Conservation (phyloP, 2,113 vertebrate species). For the Boulengeromyrus knoepffleri region DNA sequence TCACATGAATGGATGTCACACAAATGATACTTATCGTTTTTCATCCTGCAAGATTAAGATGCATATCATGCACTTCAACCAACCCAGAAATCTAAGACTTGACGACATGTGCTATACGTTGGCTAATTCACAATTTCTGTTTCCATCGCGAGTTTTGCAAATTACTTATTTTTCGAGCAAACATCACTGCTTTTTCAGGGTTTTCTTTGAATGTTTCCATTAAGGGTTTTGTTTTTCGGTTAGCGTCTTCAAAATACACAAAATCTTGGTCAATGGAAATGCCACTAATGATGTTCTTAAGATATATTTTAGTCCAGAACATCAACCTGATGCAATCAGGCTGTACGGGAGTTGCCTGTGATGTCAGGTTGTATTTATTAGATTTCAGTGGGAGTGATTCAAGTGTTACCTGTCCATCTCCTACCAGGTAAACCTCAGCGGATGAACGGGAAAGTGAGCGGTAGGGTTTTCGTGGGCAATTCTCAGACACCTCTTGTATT, state of each 20-base stretch:
- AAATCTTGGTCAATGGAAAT: not conserved
- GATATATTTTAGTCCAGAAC: not conserved
- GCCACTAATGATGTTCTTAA: not conserved
- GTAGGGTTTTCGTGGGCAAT: conserved; percentile 72
- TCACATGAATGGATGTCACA: not conserved
- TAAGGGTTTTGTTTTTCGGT: too few species aligned
- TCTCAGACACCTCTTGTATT: conserved; percentile 63
- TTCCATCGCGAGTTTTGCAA: not conserved
- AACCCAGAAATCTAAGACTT: not conserved
- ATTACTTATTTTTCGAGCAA: not conserved
- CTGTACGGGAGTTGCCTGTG: not conserved
- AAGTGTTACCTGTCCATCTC: not conserved
- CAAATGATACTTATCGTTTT: not conserved
- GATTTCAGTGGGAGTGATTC: not conserved
- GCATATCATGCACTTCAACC: not conserved
- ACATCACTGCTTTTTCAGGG: too few species aligned
- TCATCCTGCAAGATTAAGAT: not conserved
- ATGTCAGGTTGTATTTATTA: not conserved
- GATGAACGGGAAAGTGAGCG: conserved; percentile 86
- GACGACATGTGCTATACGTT: not conserved
- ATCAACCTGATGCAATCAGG: not conserved
- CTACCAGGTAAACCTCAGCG: conserved; percentile 82
- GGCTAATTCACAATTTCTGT: not conserved
- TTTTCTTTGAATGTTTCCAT: too few species aligned
- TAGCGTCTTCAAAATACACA: not conserved